phyloP scores from a whole-genome alignment of 2,888 invertebrate species.

The Lepidochrysops patricia region DNA sequence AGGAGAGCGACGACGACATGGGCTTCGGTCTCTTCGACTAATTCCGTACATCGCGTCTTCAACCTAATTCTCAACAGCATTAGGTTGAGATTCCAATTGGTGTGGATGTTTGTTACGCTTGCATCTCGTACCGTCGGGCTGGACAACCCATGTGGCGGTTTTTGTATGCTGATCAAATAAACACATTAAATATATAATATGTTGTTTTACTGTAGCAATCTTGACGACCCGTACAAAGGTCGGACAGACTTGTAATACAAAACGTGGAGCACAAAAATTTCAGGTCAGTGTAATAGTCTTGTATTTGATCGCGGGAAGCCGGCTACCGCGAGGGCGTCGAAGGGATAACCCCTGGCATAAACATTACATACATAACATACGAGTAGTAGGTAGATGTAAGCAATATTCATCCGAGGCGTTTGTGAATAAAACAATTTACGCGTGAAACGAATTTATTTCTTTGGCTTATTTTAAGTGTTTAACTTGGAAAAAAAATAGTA shows the following conservation, averaged over 20 bases:
- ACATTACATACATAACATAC: no score
- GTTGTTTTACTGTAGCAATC: conserved; percentile 5
- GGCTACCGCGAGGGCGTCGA: no score
- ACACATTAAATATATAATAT: conserved; percentile 30
- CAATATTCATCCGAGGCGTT: no score
- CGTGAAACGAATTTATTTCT: conserved; percentile 51
- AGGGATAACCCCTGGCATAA: no score
- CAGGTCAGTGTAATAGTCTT: no score
- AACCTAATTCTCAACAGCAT: conserved; percentile 14
- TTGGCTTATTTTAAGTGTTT: conserved; percentile 43
- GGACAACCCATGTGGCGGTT: conserved; percentile 64
- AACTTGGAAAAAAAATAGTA: background rate
- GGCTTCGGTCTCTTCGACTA: conserved; percentile 97
- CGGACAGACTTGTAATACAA: no score
- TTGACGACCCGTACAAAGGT: no score
- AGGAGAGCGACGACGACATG: conserved; percentile 95
- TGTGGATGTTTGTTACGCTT: conserved; percentile 28
- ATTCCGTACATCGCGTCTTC: conserved; percentile 31
- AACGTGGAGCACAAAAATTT: no score
- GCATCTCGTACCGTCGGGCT: conserved; percentile 54
- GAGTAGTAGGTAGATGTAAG: no score
- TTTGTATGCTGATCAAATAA: conserved; percentile 44
- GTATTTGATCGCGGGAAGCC: no score
- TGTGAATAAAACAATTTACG: conserved; percentile 23
- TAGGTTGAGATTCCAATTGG: conserved; percentile 8